phyloP scores from a whole-genome alignment of 2,888 invertebrate species.

The Caenorhabditis becei region DNA sequence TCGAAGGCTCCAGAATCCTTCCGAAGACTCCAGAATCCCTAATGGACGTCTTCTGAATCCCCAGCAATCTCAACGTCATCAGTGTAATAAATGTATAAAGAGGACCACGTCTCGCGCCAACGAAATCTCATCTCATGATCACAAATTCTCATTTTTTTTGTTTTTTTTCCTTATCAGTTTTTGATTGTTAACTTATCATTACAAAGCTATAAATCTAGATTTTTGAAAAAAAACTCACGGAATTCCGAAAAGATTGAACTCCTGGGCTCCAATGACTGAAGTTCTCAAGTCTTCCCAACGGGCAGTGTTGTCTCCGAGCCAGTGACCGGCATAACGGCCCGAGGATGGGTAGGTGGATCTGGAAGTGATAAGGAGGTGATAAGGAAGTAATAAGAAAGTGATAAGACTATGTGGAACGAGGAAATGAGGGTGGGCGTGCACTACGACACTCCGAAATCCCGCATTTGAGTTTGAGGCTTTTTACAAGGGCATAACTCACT shows the following conservation, averaged over 20 bases:
- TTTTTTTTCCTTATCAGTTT: neutral
- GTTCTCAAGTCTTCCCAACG: conserved; percentile 87
- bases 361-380: neutral
- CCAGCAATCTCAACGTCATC: conserved; percentile 15
- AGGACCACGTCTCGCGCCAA: conserved; percentile 32
- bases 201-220: neutral
- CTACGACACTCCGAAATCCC: too few relatives aligned
- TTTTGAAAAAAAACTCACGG: conserved; percentile 56
- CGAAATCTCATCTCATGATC: conserved; percentile 54
- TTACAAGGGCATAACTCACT: neutral
- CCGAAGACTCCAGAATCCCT: conserved; percentile 2
- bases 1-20: neutral
- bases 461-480: too few relatives aligned
- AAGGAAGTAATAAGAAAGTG: neutral
- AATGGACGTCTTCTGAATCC: conserved; percentile 8
- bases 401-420: too few relatives aligned
- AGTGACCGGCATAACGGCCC: conserved; percentile 85
- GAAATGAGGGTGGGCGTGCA: too few relatives aligned
- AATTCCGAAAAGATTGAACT: conserved; percentile 72
- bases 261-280: conserved; percentile 74
- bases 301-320: conserved; percentile 90
- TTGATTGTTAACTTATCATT: conserved; percentile 5
- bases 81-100: conserved; percentile 59
- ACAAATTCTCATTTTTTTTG: conserved; percentile 7
- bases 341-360: conserved; percentile 82